Evolutionary conservation across 2,113 vertebrate species (phyloP).

Genomic region (human (Homo sapiens)): DNA sequence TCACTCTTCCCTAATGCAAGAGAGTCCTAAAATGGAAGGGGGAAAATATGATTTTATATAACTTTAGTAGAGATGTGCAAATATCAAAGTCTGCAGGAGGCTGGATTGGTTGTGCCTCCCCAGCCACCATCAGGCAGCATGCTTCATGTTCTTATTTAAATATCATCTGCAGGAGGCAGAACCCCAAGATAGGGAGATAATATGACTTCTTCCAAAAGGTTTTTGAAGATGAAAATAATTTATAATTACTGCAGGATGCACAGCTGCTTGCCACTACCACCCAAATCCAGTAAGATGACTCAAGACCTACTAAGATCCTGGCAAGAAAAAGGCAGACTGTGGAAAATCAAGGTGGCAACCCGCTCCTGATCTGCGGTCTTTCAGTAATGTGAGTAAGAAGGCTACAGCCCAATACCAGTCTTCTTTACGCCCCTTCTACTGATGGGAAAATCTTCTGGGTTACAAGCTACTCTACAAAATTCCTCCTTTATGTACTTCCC

Average conservation of each 20-base stretch:
- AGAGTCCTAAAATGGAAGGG: constrained; percentile 88
- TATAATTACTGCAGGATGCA: not conserved
- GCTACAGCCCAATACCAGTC: not conserved
- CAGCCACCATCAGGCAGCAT: not conserved
- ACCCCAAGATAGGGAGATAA: not conserved
- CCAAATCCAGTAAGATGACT: not conserved
- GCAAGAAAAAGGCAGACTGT: not conserved
- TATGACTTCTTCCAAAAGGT: not conserved
- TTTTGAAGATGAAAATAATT: constrained; percentile 31
- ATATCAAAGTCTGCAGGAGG: not conserved
- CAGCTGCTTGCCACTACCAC: not conserved
- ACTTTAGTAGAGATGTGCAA: not conserved
- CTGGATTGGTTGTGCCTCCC: not conserved
- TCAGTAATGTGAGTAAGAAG: no score
- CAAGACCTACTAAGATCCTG: not conserved
- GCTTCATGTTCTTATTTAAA: not conserved
- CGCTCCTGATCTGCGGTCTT: not conserved
- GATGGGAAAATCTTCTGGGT: not conserved
- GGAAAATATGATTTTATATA: constrained; percentile 11
- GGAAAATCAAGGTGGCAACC: not conserved
- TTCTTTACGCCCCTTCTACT: not conserved
- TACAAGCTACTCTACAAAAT: not conserved
- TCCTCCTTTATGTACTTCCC: not conserved
- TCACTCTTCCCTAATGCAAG: constrained; percentile 97
- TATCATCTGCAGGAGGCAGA: not conserved